Base-by-base conservation (phyloP, 2,888 invertebrate species). In the Stratiomys singularior region DNA sequence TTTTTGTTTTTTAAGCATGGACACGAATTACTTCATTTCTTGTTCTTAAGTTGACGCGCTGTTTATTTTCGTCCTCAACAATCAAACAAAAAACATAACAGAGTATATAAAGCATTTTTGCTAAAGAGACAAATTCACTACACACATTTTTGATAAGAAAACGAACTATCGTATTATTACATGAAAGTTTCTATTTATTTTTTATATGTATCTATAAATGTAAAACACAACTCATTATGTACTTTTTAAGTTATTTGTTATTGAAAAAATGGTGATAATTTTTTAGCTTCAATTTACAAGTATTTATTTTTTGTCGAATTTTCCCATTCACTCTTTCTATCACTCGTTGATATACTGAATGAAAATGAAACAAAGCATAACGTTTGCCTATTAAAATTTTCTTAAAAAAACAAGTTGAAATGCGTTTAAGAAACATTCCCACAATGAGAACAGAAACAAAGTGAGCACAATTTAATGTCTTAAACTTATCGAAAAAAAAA, bases 371-470 rank as follows among this genome's bases (percentile, higher is more conserved):
- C 27, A 11, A 71, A 47, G n/a, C 71, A 71, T 37, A 67, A 71
- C 25, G 47, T 71, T 71, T 71, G 71, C 27, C 25, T 67, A 66
- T 18, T 30, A 44, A 5, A 44, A 52, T 52, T 4, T 60, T 60
- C 25, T 15, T 11, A 64, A 64, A 64, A 64, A 30, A 27, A 64
- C 25, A 30, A 28, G 30, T 25, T 64, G 15, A 64, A 64, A 71
- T 25, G 47, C 71, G 71, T 71, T 52, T 71, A 47, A 23, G 44
- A 71, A 52, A 71, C 71, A 71, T 71, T 71, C 71, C 71, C 47
- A 71, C 15, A 15, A 52, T 64, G 64, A 7, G 37, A 71, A 71
- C 71, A 71, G 47, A 46, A 13, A n/a, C 15, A 52, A 52, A 37
- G 3, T 37, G 37, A 52, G 52, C 52, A 52, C 52, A 52, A 52